These are phyloP conservation scores for Indicator indicator DNA, from an alignment of 2,113 vertebrate genomes.

Conservation along the genomic window DNA sequence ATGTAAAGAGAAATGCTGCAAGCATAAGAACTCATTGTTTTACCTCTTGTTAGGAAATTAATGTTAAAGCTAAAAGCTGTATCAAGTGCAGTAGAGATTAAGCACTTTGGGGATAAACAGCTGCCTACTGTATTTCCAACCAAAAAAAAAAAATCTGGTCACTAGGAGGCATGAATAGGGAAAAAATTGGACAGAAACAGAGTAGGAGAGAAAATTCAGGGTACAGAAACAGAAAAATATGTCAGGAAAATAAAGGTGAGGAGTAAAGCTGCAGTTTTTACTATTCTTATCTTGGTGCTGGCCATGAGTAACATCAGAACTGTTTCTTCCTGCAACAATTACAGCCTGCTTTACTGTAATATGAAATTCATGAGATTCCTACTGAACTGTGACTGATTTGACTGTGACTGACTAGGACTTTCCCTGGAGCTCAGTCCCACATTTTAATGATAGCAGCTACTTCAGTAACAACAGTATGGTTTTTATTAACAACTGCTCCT, in stretches of 20 bases:
- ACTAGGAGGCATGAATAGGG: background rate
- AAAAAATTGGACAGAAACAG: background rate
- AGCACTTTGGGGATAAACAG: constrained; percentile 32
- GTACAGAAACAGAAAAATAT: background rate
- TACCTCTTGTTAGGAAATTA: background rate
- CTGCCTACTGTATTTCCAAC: background rate
- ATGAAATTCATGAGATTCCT: too few species aligned
- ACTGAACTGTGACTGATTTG: too few species aligned
- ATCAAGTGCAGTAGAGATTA: constrained; percentile 40
- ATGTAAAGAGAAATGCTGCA: background rate
- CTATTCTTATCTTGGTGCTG: too few species aligned
- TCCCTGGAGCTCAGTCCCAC: too few species aligned
- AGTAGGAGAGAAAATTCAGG: background rate
- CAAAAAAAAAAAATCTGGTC: background rate
- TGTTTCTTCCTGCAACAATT: too few species aligned
- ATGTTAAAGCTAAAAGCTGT: constrained; percentile 16
- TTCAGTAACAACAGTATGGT: too few species aligned
- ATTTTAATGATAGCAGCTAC: too few species aligned
- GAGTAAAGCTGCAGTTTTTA: background rate
- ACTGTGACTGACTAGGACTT: too few species aligned
- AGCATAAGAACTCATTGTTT: background rate
- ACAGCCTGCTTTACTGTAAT: too few species aligned
- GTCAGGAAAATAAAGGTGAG: background rate
- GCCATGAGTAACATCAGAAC: too few species aligned
- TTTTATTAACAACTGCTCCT: too few species aligned